Evolutionary conservation across 1,140 invertebrate genomes (phyloP).

Genomic region (Aphidius ervi): DNA sequence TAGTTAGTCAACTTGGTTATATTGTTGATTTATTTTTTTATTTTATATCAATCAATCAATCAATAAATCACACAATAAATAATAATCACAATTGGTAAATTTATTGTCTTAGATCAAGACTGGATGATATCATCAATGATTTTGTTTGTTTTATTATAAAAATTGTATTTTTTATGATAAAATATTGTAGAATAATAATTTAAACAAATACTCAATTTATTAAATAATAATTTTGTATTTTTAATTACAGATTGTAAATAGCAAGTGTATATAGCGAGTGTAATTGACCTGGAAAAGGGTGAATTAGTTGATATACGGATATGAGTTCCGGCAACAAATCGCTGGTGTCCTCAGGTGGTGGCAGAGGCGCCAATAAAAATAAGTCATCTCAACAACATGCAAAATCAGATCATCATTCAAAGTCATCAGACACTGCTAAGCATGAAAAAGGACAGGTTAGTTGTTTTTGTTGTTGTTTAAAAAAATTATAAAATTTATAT

Average conservation of each 20-base stretch:
- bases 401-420: constrained; percentile 49
- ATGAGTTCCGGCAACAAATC: constrained; percentile 52
- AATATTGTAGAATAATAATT: too few relatives aligned
- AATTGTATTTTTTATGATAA: too few relatives aligned
- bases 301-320: constrained; percentile 21
- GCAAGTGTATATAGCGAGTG: constrained; percentile 52
- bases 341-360: constrained; percentile 46
- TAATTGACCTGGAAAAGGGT: constrained; percentile 34
- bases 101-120: background rate
- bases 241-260: constrained; percentile 56
- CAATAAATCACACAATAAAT: background rate
- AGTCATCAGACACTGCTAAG: constrained; percentile 48
- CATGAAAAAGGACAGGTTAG: constrained; percentile 48
- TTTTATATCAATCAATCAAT: background rate
- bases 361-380: constrained; percentile 43
- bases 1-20: background rate
- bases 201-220: too few relatives aligned
- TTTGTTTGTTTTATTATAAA: too few relatives aligned
- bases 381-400: constrained; percentile 46
- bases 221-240: background rate
- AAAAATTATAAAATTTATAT: background rate
- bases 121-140: too few relatives aligned
- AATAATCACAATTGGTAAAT: background rate
- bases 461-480: too few relatives aligned
- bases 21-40: constrained; percentile 2